Evolutionary conservation across 2,113 vertebrate species (phyloP).

Genomic region (Chloroceryle aenea): DNA sequence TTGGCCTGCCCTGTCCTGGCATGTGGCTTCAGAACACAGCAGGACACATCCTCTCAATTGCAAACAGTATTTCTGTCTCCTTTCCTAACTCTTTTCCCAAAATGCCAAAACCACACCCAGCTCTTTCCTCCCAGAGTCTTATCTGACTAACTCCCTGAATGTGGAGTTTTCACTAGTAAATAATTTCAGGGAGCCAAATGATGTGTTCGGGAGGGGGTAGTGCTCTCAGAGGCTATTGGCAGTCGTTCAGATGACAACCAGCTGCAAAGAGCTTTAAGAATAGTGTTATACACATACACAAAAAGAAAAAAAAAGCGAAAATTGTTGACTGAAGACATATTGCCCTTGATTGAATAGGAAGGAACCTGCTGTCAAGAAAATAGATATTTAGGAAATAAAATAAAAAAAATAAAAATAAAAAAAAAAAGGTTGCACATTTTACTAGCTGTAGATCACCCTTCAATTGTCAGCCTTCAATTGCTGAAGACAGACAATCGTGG

Average conservation of each 20-base stretch:
- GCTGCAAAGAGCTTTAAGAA: constrained; percentile 78
- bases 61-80: neutral
- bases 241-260: constrained; percentile 72
- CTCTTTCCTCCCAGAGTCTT: neutral
- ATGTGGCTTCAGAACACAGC: neutral
- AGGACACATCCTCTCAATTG: neutral
- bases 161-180: constrained; percentile 31
- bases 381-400: neutral
- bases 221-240: constrained; percentile 70
- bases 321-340: constrained; percentile 73
- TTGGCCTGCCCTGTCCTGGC: neutral
- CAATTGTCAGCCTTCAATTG: neutral
- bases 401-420: neutral
- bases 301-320: constrained; percentile 42
- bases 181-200: constrained; percentile 44
- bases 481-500: neutral
- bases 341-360: constrained; percentile 68
- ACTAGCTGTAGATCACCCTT: neutral
- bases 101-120: constrained; percentile 18
- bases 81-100: neutral
- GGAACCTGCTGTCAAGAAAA: constrained; percentile 64
- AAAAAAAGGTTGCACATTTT: neutral
- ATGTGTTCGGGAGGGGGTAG: constrained; percentile 37
- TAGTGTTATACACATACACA: constrained; percentile 60
- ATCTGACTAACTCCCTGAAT: neutral